Percentiles rank a stretch among this genome's conserved stretches.
Evolutionary conservation across 2,113 vertebrate genomes (phyloP).

Genomic region (Saccopteryx bilineata): DNA sequence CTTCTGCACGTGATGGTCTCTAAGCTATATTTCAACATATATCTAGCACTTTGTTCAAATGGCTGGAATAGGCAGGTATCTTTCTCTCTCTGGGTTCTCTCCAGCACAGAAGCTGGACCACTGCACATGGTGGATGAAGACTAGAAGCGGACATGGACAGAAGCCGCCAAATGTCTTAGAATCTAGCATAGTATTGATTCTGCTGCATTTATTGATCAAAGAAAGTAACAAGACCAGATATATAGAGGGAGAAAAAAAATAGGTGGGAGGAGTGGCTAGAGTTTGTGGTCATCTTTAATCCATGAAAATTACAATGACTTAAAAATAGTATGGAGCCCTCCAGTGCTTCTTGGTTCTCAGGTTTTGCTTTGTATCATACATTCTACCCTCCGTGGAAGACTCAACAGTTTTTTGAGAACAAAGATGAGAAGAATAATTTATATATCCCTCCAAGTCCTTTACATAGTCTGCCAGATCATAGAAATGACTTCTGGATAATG

Average conservation of each 20-base stretch:
- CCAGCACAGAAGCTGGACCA: background rate
- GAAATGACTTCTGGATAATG: slow-evolving; percentile 35
- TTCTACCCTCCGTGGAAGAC: background rate
- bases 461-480: background rate
- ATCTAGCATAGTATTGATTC: background rate
- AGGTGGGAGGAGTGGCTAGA: background rate
- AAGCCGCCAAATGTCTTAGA: background rate
- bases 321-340: background rate
- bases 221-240: background rate
- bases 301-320: background rate
- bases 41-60: background rate
- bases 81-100: background rate
- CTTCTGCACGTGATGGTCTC: background rate
- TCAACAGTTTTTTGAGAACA: background rate
- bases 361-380: slow-evolving; percentile 2
- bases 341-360: slow-evolving; percentile 9
- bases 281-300: background rate
- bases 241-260: background rate
- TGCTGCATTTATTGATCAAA: slow-evolving; percentile 5
- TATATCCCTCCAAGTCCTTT: background rate
- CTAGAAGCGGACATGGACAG: background rate
- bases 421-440: background rate
- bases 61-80: background rate
- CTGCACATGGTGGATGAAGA: background rate
- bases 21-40: background rate